Evolutionary conservation across 1,140 invertebrate species (phyloP), one percentile per base, ranked within the genome.

Genomic region (Diprion similis): DNA sequence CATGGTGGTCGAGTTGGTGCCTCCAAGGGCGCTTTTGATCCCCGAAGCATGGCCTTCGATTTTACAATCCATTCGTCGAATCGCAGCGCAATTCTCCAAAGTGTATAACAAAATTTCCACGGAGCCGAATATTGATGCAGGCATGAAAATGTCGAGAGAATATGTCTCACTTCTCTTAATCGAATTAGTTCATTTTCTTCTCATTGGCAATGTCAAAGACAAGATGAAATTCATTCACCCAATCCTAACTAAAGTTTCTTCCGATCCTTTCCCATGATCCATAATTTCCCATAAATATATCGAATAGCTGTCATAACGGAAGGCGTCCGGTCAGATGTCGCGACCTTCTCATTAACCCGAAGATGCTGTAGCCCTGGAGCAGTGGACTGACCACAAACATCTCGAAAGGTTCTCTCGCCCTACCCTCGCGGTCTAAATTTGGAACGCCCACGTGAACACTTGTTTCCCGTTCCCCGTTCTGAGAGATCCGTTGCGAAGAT

Each of bases 321-420:
- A 82, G 81, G 79, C 76, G 80, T 78, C 78, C 78, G 80, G 79
- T 85, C 82, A 84, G 78, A 82, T 82, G 81, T 82, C 80, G 72
- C 72, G 81, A 85, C 84, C 82, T 84, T 75, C 80, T 82, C 81
- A 84, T 85, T 86, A 82, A 81, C 80, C 79, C 73, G 67, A 78
- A 76, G 70, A 67, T 46, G 51, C 37, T 64, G 24, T 13, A 51
- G 17, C 64, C 71, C 65, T 18, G 37, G 37, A 75, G 73, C 71
- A 73, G 75, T 78, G 76, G 70, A 76, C 74, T 83, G 79, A 85
- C 83, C 84, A 81, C 84, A 81, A 83, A 81, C 76, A 78, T 80
- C 80, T 84, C 71, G 66, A 77, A 73, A 80, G 71, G 46, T 15
- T 37, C 24, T 37, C 17, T 64, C 59, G 73, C 68, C 71, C 74